Percentiles rank a stretch among this genome's conserved stretches.
Conservation (phyloP, 1,140 invertebrate species). For the Heliconius himera region DNA sequence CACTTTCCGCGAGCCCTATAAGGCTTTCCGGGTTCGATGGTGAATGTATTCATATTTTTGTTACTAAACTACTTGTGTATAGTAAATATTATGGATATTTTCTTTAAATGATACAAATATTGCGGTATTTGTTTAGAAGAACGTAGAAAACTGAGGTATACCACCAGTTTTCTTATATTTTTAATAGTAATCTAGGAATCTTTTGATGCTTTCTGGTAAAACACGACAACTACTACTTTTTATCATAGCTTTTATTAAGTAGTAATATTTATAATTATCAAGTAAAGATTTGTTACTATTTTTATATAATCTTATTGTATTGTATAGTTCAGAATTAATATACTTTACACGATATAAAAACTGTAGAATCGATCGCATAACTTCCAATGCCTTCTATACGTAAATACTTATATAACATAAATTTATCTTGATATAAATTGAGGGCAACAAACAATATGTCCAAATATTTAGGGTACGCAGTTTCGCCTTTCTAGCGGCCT, state of each 20-base stretch:
- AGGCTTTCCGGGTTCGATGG: conserved; percentile 41
- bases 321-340: too few relatives aligned
- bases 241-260: too few relatives aligned
- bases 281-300: too few relatives aligned
- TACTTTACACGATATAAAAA: too few relatives aligned
- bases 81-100: background rate
- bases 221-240: too few relatives aligned
- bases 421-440: conserved; percentile 17
- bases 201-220: too few relatives aligned
- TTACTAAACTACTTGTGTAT: background rate
- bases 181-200: too few relatives aligned
- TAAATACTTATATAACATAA: background rate
- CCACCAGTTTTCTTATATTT: too few relatives aligned
- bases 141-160: too few relatives aligned
- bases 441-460: conserved; percentile 31
- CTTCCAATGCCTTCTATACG: background rate
- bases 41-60: conserved; percentile 30
- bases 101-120: background rate
- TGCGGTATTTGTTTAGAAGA: background rate
- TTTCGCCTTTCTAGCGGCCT: conserved; percentile 58
- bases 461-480: conserved; percentile 36
- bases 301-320: too few relatives aligned
- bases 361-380: too few relatives aligned
- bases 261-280: too few relatives aligned
- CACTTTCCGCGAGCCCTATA: conserved; percentile 41